Base-by-base conservation (phyloP, 2,888 invertebrate genomes). In the Hemistola chrysoprasaria region DNA sequence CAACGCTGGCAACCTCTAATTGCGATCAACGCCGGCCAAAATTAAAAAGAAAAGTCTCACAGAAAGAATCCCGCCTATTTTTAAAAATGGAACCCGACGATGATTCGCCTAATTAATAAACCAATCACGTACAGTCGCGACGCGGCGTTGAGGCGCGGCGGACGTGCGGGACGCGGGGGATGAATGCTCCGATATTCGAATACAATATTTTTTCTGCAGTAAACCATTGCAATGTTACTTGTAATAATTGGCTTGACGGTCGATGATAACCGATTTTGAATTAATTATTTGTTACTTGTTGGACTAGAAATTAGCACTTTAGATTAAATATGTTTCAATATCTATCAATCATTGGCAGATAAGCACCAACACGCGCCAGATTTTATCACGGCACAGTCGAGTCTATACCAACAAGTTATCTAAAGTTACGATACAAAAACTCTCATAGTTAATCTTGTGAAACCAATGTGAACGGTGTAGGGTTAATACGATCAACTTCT, bases 101-200 rank as follows among this genome's bases (percentile, higher is more conserved):
- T 87, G 86, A 88, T 86, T 87, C 87, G 86, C 82, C 85, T 88
- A 88, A 88, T 88, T 88, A 87, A 87, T 87, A 88, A 88, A 85
- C 88, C 88, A 88, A 88, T 88, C 88, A 88, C 88, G 88, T 87
- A 85, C 86, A 83, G 77, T 81, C 82, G 85, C 81, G 88, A 84
- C 86, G 85, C 87, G 87, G 85, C 84, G 77, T 72, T 79, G 82
- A 81, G 80, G 86, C 73, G 86, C 86, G 86, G 79, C 83, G 84
- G 85, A 80, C 85, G 87, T 79, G 88, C 84, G 86, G 84, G 82
- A n/a, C 77, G 79, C 79, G 82, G 85, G 85, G 86, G 85, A 83
- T 86, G 87, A 84, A 80, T 78, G 85, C 65, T 83, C 69, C 76
- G 83, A 87, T 78, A 86, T 86, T 86, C 87, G 86, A 81, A 85